phyloP scores from a whole-genome alignment of 2,888 invertebrate species.

The Drosophila infuscata region DNA sequence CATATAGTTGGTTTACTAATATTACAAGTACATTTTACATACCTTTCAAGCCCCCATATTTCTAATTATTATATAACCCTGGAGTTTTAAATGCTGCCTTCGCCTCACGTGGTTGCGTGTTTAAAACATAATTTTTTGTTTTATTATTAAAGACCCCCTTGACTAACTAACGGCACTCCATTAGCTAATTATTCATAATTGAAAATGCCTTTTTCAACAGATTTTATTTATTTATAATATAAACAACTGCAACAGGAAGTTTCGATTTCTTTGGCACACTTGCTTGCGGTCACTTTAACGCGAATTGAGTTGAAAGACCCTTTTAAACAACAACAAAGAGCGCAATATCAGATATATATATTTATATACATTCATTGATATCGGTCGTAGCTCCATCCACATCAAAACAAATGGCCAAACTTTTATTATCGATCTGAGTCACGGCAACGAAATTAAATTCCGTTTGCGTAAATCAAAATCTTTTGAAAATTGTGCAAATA shows the following conservation, averaged over 20 bases:
- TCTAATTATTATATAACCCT: conserved; percentile 51
- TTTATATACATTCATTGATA: background rate
- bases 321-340: conserved; percentile 1
- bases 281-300: conserved; percentile 14
- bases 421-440: conserved; percentile 15
- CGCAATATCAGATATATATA: background rate
- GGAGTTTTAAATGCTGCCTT: conserved; percentile 36
- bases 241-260: conserved; percentile 59
- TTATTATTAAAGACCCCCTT: background rate
- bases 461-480: background rate
- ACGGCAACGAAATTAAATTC: conserved; percentile 12
- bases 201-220: conserved; percentile 37
- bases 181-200: conserved; percentile 61
- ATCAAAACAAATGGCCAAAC: conserved; percentile 20
- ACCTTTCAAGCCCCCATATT: conserved; percentile 10
- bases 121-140: background rate
- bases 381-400: background rate
- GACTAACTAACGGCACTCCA: conserved; percentile 39
- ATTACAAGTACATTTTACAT: background rate
- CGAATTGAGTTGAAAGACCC: conserved; percentile 49
- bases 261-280: conserved; percentile 63
- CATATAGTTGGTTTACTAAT: background rate
- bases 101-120: conserved; percentile 53
- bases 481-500: background rate
- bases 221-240: background rate